Evolutionary conservation across 2,888 invertebrate species (phyloP).

Genomic region (Leuctra nigra): DNA sequence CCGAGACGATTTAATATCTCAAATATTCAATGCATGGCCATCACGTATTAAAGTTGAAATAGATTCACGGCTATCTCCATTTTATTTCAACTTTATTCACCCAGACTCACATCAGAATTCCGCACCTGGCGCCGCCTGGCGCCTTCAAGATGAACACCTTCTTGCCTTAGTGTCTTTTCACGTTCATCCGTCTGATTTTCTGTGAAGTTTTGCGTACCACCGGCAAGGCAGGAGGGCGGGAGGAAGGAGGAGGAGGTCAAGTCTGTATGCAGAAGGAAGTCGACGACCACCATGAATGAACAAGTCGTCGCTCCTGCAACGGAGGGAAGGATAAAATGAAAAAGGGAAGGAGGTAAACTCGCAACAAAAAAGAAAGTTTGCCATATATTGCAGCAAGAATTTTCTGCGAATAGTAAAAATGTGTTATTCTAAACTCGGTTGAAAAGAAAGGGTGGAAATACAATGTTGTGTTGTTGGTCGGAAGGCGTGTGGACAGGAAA

Average conservation of each 20-base stretch:
- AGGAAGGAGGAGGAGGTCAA: slow-evolving; percentile 11
- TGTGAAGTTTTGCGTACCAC: not conserved
- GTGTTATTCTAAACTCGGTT: slow-evolving; percentile 13
- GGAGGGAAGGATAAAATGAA: slow-evolving; percentile 2
- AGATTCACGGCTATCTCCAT: not conserved
- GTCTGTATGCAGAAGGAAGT: slow-evolving; percentile 23
- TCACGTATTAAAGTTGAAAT: slow-evolving; percentile 3
- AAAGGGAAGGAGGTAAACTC: no score
- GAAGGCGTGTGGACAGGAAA: not conserved
- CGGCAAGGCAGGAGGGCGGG: not conserved
- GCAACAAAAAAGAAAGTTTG: slow-evolving; percentile 17
- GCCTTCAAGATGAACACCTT: slow-evolving; percentile 23
- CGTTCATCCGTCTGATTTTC: not conserved
- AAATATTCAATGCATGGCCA: not conserved
- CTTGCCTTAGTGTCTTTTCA: not conserved
- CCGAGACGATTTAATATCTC: not conserved
- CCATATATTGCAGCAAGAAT: slow-evolving; percentile 3
- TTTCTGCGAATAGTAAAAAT: slow-evolving; percentile 9
- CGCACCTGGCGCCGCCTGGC: slow-evolving; percentile 23
- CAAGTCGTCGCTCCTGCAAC: slow-evolving; percentile 16
- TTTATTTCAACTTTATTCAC: slow-evolving; percentile 6
- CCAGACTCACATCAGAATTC: slow-evolving; percentile 22
- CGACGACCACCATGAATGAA: slow-evolving; percentile 19
- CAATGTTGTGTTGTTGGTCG: not conserved
- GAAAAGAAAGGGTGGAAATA: not conserved